Base-by-base conservation (phyloP, 2,113 vertebrate species). In the Percopsis transmontana region DNA sequence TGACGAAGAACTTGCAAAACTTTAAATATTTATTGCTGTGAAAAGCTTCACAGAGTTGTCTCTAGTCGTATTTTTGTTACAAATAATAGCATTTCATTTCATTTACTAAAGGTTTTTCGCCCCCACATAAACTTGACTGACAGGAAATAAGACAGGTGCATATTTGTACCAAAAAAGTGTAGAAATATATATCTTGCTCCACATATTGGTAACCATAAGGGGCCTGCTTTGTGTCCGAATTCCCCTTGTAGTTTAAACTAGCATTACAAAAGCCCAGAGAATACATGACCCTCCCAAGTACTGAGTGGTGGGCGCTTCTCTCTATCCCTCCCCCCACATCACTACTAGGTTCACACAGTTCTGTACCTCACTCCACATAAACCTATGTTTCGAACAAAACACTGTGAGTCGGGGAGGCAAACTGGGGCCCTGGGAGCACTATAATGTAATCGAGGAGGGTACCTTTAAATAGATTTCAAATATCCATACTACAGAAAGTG, bases 11-110 rank as follows among this genome's bases (percentile, higher is more conserved):
- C n/a, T 12, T 3, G 23, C 21, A 45, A 38, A 21, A 16, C 42
- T 58, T 57, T 5, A 58, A 62, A 62, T 58, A 66, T 77, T 60
- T 58, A 74, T 12, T 24, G 10, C 0, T 59, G 33, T 58, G 59
- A 62, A 62, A 53, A 56, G 21, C 55, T 67, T 58, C 18, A 53
- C 11, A 40, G 38, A 2, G 8, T 5, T 27, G 11, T 40, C 1
- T 40, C 60, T 12, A 47, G 48, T 57, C 19, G 48, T 56, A 60
- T 53, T 47, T 47, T 23, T 67, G 47, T 21, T 68, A 27, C 53
- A 70, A 65, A 50, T 58, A 44, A 5, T 9, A 52, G 2, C 3
- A 10, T 10, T 27, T 53, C 2, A 48, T 42, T 42, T 21, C 9
- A 15, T 53, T 53, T 61, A 51, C 14, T 11, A 12, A 45, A 45